Conservation (phyloP, 1,140 invertebrate species). For the Cydia fagiglandana region DNA sequence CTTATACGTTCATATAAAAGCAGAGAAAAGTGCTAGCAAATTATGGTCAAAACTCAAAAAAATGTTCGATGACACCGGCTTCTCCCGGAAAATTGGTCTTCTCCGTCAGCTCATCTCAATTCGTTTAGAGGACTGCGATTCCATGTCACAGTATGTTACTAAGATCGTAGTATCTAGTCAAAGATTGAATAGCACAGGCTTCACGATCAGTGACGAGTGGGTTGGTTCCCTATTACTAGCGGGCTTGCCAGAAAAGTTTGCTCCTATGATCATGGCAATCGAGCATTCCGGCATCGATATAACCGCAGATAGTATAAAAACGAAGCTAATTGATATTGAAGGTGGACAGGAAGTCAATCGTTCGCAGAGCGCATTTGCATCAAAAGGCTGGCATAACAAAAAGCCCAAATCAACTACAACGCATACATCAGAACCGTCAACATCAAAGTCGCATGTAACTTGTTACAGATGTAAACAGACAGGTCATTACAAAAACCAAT, state of each 20-base stretch:
- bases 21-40: neutral
- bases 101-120: neutral
- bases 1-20: neutral
- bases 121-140: neutral
- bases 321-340: neutral
- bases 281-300: neutral
- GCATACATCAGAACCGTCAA: slow-evolving; percentile 1
- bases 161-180: neutral
- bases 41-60: neutral
- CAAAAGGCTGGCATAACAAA: neutral
- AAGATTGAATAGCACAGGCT: neutral
- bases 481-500: slow-evolving; percentile 11
- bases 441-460: neutral
- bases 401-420: neutral
- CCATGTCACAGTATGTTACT: neutral
- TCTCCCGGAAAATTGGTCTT: neutral
- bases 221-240: neutral
- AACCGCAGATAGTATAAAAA: neutral
- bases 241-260: neutral
- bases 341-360: neutral
- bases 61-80: too few relatives aligned
- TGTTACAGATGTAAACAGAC: neutral
- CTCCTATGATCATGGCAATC: neutral
- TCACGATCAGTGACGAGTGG: neutral
- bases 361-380: neutral